Evolutionary conservation across 2,113 vertebrate genomes (phyloP), one percentile per base, ranked within the genome.

Genomic region (Sus scrofa): DNA sequence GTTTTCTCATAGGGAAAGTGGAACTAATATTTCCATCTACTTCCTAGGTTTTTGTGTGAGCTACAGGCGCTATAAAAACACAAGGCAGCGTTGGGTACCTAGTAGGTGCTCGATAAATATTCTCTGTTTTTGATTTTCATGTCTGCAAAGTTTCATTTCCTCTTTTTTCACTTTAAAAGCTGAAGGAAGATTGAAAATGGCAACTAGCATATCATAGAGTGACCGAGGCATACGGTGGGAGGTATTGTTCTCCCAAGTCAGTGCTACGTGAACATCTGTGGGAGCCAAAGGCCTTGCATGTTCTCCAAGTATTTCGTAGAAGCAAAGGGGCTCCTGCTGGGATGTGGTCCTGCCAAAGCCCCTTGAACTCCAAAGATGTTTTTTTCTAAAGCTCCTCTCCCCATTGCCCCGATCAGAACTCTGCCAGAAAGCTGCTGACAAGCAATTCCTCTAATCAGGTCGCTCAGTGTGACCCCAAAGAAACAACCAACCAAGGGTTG

Each of bases 261-360:
- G 86, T 34, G 54, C 70, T 78, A 44, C 52, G 19, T 83, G 89
- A 96, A 96, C 79, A 97, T 95, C 37, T 19, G 22, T 16, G 13
- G 20, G 34, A 83, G 86, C 78, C 96, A 94, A 52, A 11, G 81
- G 58, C 70, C 63, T 37, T 91, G 56, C 37, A 68, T 74, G 44
- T 52, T 84, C 83, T 97, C 68, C 77, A 97, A 97, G 54, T 77
- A 87, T 92, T 94, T 96, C 10, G 2, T 1, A 20, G 88, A 94
- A 95, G 82, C 22, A 63, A 65, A 5, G 16, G 32, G n/a, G 20
- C 26, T 96, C 83, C 74, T 32, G 13, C 52, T 75, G 87, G 86
- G 79, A 78, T 2, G 0, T 34, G 75, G 37, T 74, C 70, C 75
- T 96, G 90, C 81, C 90, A 95, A 89, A 79, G 0, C 3, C 8